These are phyloP conservation scores for Cladorhizidae sp. DNA, from an alignment of 37 sponge, comb jelly and placozoan genomes.

Conservation along the genomic window DNA sequence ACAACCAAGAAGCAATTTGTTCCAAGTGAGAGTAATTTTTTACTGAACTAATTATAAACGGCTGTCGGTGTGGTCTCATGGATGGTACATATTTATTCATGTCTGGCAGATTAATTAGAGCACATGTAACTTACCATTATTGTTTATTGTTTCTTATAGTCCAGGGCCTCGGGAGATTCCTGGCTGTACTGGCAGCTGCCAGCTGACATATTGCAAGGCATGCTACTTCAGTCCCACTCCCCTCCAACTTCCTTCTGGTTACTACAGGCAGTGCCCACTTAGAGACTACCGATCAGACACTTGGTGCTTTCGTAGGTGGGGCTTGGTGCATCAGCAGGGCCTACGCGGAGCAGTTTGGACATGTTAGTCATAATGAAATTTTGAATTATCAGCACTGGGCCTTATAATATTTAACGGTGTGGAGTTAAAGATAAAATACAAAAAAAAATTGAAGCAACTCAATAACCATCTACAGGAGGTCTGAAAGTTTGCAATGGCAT, in stretches of 20 bases:
- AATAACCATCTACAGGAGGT: too few relatives aligned
- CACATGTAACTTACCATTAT: too few relatives aligned
- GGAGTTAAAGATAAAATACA: too few relatives aligned
- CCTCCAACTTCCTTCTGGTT: neutral
- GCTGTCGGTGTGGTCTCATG: too few relatives aligned
- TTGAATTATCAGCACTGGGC: too few relatives aligned
- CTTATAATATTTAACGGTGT: too few relatives aligned
- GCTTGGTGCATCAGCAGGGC: conserved; percentile 14
- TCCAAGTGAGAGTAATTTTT: conserved; percentile 11
- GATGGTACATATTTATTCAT: too few relatives aligned
- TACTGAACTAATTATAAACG: neutral
- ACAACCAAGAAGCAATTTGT: conserved; percentile 11
- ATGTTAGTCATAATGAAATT: neutral
- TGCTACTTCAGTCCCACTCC: conserved; percentile 14
- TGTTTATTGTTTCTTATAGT: neutral
- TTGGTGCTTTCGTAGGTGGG: conserved; percentile 21
- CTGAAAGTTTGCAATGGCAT: too few relatives aligned
- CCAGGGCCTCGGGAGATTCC: conserved; percentile 24
- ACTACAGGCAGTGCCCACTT: neutral
- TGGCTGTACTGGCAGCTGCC: conserved; percentile 29
- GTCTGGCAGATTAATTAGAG: too few relatives aligned
- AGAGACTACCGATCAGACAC: neutral
- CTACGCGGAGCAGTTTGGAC: neutral
- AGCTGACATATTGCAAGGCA: conserved; percentile 21
- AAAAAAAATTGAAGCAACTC: too few relatives aligned